Evolutionary conservation across 2,113 vertebrate genomes (phyloP), one percentile per base, ranked within the genome.

Genomic region (Brachyhypopomus gauderio): DNA sequence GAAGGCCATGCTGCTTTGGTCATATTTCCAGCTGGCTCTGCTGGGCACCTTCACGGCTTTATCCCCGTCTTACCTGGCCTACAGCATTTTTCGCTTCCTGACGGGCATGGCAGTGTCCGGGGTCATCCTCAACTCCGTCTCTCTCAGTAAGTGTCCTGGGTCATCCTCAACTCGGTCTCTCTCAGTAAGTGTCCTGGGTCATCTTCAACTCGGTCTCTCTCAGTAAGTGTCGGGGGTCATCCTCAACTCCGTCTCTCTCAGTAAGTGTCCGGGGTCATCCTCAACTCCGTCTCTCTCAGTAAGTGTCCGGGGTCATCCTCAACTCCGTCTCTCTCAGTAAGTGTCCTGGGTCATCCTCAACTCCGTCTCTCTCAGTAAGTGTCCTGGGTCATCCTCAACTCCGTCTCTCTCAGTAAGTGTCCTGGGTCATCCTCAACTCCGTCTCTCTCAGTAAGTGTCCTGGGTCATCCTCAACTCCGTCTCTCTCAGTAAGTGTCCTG

Each of bases 51-150:
- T 90, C 69, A 87, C 93, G 0, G 92, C 95, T 0, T 92, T 96
- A 7, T 86, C 94, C 0, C 88, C 94, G 1, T 91, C 88, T 3
- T 97, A 95, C 89, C 1, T 87, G 0, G 20, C 83, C 69, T 98
- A 95, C 89, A 96, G 95, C 30, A 59, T 85, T 52, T 91, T 95
- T 75, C 93, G 96, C 23, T 96, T 95, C 87, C 90, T 97, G 30
- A 90, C 90, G 1, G 96, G 96, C 14, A 95, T 94, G 92, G 92
- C 96, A 0, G 93, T 96, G 81, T 97, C 96, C 0, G 95, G 96
- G 38, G 70, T 97, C 71, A 93, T 95, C 85, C 90, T 98, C 64
- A 97, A 96, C 36, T 90, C 92, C 0, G 88, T 94, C 63, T 96
- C 95, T 0, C 92, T 97, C 30, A 30, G 30, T 30, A 30, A 0